Evolutionary conservation across 1,140 invertebrate genomes (phyloP), one percentile per base, ranked within the genome.

Genomic region (Penaeus vannamei): DNA sequence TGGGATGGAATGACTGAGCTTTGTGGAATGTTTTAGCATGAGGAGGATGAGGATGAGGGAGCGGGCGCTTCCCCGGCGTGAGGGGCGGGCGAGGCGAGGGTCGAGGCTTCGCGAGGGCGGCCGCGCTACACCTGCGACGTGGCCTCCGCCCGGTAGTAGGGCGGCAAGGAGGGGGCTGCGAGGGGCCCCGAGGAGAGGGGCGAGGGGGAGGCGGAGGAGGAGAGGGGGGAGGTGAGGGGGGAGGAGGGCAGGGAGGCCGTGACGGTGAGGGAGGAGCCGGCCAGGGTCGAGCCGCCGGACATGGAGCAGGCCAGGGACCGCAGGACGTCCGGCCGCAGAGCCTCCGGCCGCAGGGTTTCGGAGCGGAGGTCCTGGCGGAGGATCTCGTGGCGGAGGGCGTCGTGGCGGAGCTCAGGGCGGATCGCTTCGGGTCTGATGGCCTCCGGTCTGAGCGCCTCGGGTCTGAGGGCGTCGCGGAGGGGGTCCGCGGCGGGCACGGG

Each of bases 201-300:
- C 10, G 87, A 89, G 82, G 87, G 87, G 59, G 87, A 89, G 69
- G 87, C 81, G 23, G 87, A 89, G 69, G 87, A 89, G 69, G 82
- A 84, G 36, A 89, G 82, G 10, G 87, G 87, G 23, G 87, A 89
- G 81, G 87, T 89, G 29, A 89, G 87, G 59, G 87, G 87, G 4
- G 87, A 89, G 82, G 87, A 89, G 59, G 87, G 87, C 29, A 89
- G 87, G 64, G 87, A 89, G 72, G 87, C 87, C 12, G 87, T 85
- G 26, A 89, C 87, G 64, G 87, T 89, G 87, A 89, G 87, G 66
- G 87, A 79, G 60, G 87, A 89, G 8, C 87, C 87, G 10, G 36
- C 53, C 82, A 89, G 69, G 20, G 86, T 79, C 19, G 77, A 80
- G 17, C 76, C 42, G 23, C 85, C 85, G 10, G 77, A 59, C 77